Evolutionary conservation across 2,888 invertebrate genomes (phyloP).

Genomic region (Meiosimyza platycephala): DNA sequence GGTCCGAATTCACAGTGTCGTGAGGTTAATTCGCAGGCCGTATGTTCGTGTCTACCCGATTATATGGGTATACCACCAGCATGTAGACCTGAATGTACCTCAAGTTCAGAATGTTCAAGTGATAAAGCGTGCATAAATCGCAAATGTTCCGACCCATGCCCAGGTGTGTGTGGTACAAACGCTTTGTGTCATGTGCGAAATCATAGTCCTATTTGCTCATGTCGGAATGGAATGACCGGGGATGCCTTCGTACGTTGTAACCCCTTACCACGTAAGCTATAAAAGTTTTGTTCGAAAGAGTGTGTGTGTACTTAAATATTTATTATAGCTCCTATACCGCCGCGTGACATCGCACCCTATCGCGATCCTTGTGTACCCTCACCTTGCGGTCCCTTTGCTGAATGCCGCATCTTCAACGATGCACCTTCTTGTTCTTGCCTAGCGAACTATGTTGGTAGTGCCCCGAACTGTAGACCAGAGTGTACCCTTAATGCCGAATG

Average conservation of each 20-base stretch:
- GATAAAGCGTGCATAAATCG: conserved; percentile 78
- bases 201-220: conserved; percentile 84
- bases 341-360: conserved; percentile 51
- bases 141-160: conserved; percentile 81
- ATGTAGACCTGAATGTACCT: conserved; percentile 80
- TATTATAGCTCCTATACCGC: conserved; percentile 50
- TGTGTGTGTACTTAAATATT: not conserved
- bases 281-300: not conserved
- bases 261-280: conserved; percentile 66
- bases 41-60: conserved; percentile 78
- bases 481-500: conserved; percentile 82
- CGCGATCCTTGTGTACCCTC: conserved; percentile 73
- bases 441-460: conserved; percentile 76
- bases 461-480: conserved; percentile 78
- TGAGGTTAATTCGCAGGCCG: conserved; percentile 74
- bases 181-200: conserved; percentile 80
- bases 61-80: conserved; percentile 77
- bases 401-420: conserved; percentile 72
- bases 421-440: conserved; percentile 76
- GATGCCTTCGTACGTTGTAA: conserved; percentile 80
- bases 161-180: conserved; percentile 78
- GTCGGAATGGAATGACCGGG: conserved; percentile 75
- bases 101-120: conserved; percentile 77
- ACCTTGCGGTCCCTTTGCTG: conserved; percentile 76
- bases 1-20: conserved; percentile 83